Conservation (phyloP, 2,113 vertebrate genomes). For the Dromaius novaehollandiae region DNA sequence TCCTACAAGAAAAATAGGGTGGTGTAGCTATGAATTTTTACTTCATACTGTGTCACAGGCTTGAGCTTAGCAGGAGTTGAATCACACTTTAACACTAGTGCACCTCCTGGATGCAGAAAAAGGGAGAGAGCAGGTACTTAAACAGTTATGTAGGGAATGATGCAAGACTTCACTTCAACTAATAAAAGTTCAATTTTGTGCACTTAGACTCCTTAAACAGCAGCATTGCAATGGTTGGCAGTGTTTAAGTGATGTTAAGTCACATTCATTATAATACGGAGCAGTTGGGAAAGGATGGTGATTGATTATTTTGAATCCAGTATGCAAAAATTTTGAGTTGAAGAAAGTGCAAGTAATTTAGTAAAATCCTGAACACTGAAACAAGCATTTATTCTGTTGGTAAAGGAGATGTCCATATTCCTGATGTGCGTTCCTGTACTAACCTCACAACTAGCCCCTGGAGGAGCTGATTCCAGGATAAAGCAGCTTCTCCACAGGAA, state of each 20-base stretch:
- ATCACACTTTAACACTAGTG: background rate
- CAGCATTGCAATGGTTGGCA: too few species aligned
- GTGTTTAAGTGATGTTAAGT: background rate
- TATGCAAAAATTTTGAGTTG: background rate
- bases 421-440: background rate
- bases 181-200: too few species aligned
- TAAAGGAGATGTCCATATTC: background rate
- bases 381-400: background rate
- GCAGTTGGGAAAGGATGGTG: background rate
- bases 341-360: background rate
- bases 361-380: background rate
- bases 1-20: background rate
- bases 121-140: background rate
- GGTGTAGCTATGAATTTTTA: background rate
- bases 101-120: background rate
- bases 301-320: background rate
- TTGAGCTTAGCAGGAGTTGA: background rate
- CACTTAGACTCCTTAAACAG: background rate
- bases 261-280: background rate
- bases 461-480: background rate
- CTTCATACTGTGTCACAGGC: background rate
- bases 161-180: background rate
- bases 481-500: background rate
- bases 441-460: accelerated
- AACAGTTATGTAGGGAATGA: background rate